These are phyloP conservation scores for Rattus norvegicus DNA, from an alignment of 2,113 vertebrate species.

Conservation along the genomic window GRCr8 NC_086037.1:55669001-55669500, in stretches of 20 bases:
- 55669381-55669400: not conserved
- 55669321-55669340: too few species aligned
- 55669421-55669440: not conserved
- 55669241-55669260: not conserved
- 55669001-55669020: not conserved
- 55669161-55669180: not conserved
- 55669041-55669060: not conserved
- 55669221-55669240: not conserved
- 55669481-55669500: not conserved
- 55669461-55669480: not conserved
- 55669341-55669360: not conserved
- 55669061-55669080: not conserved
- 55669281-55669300: not conserved
- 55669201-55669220: not conserved
- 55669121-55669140: too few species aligned
- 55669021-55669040: not conserved
- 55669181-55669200: not conserved
- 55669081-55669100: not conserved
- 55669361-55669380: not conserved
- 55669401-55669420: not conserved
- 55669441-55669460: not conserved
- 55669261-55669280: not conserved
- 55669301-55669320: not conserved
- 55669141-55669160: not conserved
- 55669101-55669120: not conserved